Evolutionary conservation across 2,888 invertebrate species (phyloP).

Genomic region (Acanthosepion pharaonis): DNA sequence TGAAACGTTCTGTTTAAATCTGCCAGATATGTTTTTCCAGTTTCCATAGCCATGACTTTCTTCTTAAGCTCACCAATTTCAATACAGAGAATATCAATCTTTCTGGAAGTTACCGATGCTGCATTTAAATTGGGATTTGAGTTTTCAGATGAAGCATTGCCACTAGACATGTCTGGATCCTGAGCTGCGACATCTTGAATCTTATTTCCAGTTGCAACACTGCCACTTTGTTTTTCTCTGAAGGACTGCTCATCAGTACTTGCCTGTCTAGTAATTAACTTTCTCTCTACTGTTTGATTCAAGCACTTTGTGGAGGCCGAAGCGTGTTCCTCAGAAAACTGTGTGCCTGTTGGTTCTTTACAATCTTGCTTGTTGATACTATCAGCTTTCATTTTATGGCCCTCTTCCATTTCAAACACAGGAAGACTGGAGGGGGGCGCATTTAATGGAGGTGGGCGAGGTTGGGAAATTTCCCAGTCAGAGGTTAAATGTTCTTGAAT

Average conservation of each 20-base stretch:
- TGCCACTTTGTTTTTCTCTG: not conserved
- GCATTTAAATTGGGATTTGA: not conserved
- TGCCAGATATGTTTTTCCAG: not conserved
- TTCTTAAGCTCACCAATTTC: conserved; percentile 37
- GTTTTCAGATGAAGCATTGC: not conserved
- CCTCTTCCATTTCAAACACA: not conserved
- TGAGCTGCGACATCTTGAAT: not conserved
- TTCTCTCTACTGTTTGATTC: not conserved
- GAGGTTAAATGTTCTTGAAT: not conserved
- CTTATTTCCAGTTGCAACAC: not conserved
- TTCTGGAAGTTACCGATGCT: not conserved
- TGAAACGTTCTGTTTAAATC: not conserved
- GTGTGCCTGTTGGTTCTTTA: not conserved
- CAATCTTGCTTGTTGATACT: not conserved
- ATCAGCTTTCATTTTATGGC: not conserved
- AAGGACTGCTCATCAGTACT: not conserved
- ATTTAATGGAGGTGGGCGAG: not conserved
- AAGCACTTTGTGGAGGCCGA: not conserved
- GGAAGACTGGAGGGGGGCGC: not conserved
- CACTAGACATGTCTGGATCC: not conserved
- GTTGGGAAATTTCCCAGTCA: not conserved
- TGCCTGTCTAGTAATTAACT: not conserved
- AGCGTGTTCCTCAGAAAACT: not conserved
- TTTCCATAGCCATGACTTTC: conserved; percentile 36
- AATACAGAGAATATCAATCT: conserved; percentile 42